Conservation (phyloP, 2,888 invertebrate species). For the Axea sp. region DNA sequence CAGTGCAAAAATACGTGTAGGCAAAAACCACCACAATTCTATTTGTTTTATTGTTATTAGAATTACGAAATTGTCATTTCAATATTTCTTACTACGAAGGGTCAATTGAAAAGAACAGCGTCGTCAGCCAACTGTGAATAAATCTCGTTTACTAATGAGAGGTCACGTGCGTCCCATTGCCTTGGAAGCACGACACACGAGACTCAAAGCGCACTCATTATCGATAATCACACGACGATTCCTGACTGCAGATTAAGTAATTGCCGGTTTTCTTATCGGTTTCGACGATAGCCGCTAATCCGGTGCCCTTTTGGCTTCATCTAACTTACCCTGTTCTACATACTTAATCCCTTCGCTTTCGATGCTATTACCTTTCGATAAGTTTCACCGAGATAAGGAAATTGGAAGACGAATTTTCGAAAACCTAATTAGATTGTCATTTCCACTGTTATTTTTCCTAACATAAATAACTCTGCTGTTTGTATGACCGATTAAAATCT, state of each 20-base stretch:
- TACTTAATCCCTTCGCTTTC: conserved; percentile 50
- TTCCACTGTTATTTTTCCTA: background rate
- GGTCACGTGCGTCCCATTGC: conserved; percentile 55
- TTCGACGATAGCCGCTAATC: conserved; percentile 61
- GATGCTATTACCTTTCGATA: conserved; percentile 57
- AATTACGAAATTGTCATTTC: conserved; percentile 33
- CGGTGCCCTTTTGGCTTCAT: conserved; percentile 35
- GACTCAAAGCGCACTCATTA: conserved; percentile 67
- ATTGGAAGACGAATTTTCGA: conserved; percentile 33
- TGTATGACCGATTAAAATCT: conserved; percentile 13
- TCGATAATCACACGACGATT: conserved; percentile 71
- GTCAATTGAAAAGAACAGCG: conserved; percentile 41
- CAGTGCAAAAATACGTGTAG: too few species aligned
- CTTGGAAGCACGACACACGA: conserved; percentile 57
- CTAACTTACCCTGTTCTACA: conserved; percentile 50
- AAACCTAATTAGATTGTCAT: conserved; percentile 21
- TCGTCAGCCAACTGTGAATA: conserved; percentile 56
- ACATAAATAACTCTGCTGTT: background rate
- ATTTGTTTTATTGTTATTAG: too few species aligned
- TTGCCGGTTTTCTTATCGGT: conserved; percentile 70
- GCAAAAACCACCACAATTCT: too few species aligned
- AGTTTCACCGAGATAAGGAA: conserved; percentile 38
- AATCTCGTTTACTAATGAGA: conserved; percentile 61
- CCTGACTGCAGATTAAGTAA: conserved; percentile 71
- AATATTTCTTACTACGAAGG: conserved; percentile 23